These are phyloP conservation scores for Pampus argenteus DNA, from an alignment of 2,797 vertebrate species.

Conservation along the genomic window DNA sequence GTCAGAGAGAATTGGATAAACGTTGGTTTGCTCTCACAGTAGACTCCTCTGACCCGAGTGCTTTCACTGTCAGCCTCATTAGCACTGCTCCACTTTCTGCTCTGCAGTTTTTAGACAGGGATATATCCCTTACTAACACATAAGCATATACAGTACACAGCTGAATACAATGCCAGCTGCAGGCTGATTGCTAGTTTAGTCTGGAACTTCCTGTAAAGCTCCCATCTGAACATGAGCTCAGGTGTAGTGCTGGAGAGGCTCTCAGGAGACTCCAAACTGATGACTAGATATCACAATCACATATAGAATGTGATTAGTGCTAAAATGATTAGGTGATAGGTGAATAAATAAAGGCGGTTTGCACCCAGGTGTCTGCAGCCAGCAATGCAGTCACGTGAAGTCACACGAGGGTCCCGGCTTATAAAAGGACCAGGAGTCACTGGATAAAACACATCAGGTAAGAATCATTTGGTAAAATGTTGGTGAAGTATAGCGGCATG, in stretches of 20 bases:
- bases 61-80: constrained; percentile 39
- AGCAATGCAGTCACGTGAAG: no score
- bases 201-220: not conserved
- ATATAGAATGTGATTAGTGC: not conserved
- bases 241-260: not conserved
- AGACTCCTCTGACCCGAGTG: constrained; percentile 1
- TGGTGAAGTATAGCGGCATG: no score
- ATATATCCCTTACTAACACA: constrained; percentile 28
- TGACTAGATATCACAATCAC: no score
- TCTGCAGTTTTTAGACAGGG: constrained; percentile 12
- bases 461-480: no score
- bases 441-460: no score
- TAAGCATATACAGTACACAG: not conserved
- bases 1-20: constrained; percentile 53
- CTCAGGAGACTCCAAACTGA: not conserved
- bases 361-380: no score
- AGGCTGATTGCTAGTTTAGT: not conserved
- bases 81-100: constrained; percentile 10
- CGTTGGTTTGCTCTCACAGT: constrained; percentile 39
- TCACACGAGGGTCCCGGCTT: no score
- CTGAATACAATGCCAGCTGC: constrained; percentile 16
- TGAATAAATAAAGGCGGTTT: no score
- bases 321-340: not conserved
- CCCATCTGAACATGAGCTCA: not conserved
- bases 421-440: no score